These are phyloP conservation scores for Phyllotreta striolata DNA, from an alignment of 2,888 invertebrate species.

Conservation along the genomic window DNA sequence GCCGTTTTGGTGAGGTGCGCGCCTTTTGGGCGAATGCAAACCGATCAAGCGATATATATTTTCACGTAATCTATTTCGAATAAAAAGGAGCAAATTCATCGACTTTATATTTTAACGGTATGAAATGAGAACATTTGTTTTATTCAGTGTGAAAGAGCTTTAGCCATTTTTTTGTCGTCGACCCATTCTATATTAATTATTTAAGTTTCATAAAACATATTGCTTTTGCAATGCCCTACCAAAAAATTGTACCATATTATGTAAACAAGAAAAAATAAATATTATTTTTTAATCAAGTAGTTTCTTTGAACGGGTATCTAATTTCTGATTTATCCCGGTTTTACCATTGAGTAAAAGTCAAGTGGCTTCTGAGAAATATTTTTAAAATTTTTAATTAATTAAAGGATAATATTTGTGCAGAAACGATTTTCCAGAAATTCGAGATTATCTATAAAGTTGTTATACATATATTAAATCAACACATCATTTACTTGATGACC, in stretches of 20 bases:
- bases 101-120: conserved; percentile 54
- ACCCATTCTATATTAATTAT: conserved; percentile 57
- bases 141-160: conserved; percentile 61
- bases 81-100: conserved; percentile 53
- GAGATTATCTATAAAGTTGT: conserved; percentile 12
- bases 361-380: no score
- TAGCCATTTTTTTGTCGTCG: conserved; percentile 57
- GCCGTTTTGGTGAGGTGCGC: conserved; percentile 37
- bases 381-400: not conserved
- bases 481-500: conserved; percentile 37
- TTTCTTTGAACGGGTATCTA: not conserved
- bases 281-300: conserved; percentile 48
- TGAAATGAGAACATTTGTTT: conserved; percentile 55
- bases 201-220: conserved; percentile 53
- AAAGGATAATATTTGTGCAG: not conserved
- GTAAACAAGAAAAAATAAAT: conserved; percentile 54
- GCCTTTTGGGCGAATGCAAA: conserved; percentile 29
- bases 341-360: no score
- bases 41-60: conserved; percentile 39
- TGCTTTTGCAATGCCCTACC: conserved; percentile 55
- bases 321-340: conserved; percentile 13
- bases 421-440: conserved; percentile 7
- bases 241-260: conserved; percentile 54
- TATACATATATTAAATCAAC: conserved; percentile 12
- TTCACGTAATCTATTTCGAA: conserved; percentile 42